A percentile compares a stretch with the other conserved stretches of the same genome.
These are phyloP conservation scores for Aldabrachelys gigantea DNA, from an alignment of 2,113 vertebrate genomes.

Conservation along the genomic window DNA sequence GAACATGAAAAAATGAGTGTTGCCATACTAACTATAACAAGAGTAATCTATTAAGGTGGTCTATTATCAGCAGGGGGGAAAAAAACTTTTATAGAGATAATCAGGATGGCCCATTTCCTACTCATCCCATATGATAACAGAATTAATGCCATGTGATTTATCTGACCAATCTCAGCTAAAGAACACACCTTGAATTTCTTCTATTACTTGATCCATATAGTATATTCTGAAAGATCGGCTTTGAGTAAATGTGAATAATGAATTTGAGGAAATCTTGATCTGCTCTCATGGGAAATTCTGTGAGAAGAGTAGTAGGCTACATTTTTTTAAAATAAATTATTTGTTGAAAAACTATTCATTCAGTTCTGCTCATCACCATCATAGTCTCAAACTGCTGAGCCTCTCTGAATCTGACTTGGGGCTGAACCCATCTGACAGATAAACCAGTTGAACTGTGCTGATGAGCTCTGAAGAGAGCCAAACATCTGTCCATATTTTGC, in stretches of 20 bases:
- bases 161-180: not conserved
- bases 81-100: too few relatives aligned
- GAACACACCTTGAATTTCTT: not conserved
- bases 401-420: slow-evolving; percentile 19
- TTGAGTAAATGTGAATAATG: not conserved
- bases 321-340: slow-evolving; percentile 4
- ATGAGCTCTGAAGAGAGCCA: slow-evolving; percentile 62
- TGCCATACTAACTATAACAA: too few relatives aligned
- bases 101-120: too few relatives aligned
- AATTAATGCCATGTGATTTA: rapidly evolving
- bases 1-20: too few relatives aligned
- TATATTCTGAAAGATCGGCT: not conserved
- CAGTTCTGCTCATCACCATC: not conserved
- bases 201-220: not conserved
- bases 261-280: not conserved
- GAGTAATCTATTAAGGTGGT: too few relatives aligned
- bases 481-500: slow-evolving; percentile 67
- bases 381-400: slow-evolving; percentile 16
- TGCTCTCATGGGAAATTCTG: not conserved
- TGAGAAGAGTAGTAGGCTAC: not conserved
- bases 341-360: slow-evolving; percentile 26
- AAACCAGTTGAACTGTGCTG: slow-evolving; percentile 58
- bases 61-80: too few relatives aligned
- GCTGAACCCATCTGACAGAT: slow-evolving; percentile 50
- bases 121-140: not conserved